Base-by-base conservation (phyloP, 2,888 invertebrate species). In the Phymatocera aterrima region DNA sequence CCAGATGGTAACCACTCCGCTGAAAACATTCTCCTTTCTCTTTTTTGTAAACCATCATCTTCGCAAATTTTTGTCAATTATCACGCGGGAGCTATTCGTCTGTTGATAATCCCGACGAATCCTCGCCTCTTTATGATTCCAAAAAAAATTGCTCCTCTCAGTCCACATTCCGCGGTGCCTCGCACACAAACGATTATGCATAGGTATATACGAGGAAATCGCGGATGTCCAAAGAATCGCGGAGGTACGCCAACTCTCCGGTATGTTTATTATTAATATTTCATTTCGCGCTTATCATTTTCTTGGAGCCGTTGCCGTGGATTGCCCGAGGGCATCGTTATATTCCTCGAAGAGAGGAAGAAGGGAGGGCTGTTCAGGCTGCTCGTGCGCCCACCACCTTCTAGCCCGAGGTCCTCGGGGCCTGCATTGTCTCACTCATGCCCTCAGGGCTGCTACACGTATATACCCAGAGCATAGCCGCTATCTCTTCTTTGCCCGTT, bases 251-350 rank as follows among this genome's bases (percentile, higher is more conserved):
- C 3, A 15, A 37, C n/a, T 64, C 61, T 37, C 24, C 18, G 34
- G 37, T 37, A 37, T 64, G 61, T 64, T 85, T 87, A 90, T 90
- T 89, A 89, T 90, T 90, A 90, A 90, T 90, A 90, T 90, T 90
- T 90, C 90, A 90, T 90, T 90, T 88, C 87, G 89, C 88, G 89
- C 90, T 89, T 90, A 90, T 90, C 89, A 89, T 89, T 89, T 86
- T 87, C 87, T 85, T 86, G 83, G 83, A 83, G 85, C 85, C 83
- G 84, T 80, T 81, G 80, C 82, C 80, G 79, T 80, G 81, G 79
- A 81, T 78, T 37, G 80, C 89, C 85, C 51, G 72, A 60, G 86
- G 90, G 90, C 90, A 88, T 90, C 90, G 90, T 90, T 90, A 89
- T 57, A 57, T 57, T 57, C 57, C 57, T 88, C 87, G 87, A 86